Evolutionary conservation across 2,888 invertebrate species (phyloP), one percentile per base, ranked within the genome.

Genomic region (Scrobipalpa costella): DNA sequence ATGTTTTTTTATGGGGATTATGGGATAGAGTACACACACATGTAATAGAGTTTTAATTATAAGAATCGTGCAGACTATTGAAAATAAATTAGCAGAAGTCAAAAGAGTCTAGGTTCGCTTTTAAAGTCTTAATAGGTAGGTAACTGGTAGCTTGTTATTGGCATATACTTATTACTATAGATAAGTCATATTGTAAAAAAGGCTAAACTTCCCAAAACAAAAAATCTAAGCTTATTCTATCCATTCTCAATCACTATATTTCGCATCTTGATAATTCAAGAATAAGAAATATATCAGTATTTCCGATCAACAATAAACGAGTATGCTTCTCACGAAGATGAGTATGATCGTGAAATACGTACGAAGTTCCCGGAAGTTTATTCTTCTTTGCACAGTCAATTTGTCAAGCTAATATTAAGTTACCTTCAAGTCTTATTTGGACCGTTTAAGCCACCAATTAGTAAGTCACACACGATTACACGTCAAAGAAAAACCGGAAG

Each of bases 291-390:
- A 27, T 27, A 27, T 27, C 27, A 27, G 27, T 27, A 27, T 27
- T 27, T 27, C 27, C 27, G 21, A 21, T 21, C 27, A 11, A 27
- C 21, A 13, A 13, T 5, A 8, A 49, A 2, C 21, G 49, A 49
- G 49, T 60, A 33, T 33, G 33, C 60, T 47, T 60, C 47, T 60
- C 49, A 60, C 55, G 60, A 61, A 15, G 60, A 67, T 57, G 66
- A 67, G 60, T 64, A 65, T 47, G 69, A 66, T 72, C 74, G 75
- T 76, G 73, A 65, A 69, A 66, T 62, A 68, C 62, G 66, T 62
- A 71, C 72, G 65, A 73, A 71, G 63, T 67, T 73, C 78, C 65
- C 78, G 81, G 80, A 78, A 79, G 77, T 72, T 73, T 69, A 69
- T 71, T 75, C 71, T 73, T 64, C 38, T 44, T 59, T 55, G 62